A percentile compares a stretch with the other conserved stretches of the same genome.
Conservation (phyloP, 1,140 invertebrate species). For the Aculops lycopersici region DNA sequence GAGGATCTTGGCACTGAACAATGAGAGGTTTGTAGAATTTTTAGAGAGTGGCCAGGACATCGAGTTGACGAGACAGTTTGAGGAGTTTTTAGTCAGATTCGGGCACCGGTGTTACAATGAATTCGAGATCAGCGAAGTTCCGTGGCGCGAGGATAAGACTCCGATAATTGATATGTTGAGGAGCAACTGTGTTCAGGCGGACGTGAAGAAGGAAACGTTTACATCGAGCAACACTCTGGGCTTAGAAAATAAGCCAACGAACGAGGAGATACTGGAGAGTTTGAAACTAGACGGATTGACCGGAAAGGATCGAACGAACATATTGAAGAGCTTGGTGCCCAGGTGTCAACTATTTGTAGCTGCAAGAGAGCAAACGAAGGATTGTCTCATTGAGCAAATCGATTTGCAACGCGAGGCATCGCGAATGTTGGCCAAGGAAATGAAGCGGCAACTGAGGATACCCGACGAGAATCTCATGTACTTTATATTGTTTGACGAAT, state of each 20-base stretch:
- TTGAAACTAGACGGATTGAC: constrained; percentile 1
- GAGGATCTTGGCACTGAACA: not conserved
- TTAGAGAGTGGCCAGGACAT: too few species aligned
- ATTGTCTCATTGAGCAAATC: constrained; percentile 14
- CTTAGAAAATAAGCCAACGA: too few species aligned
- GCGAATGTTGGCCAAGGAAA: constrained; percentile 21
- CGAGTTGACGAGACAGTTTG: constrained; percentile 19
- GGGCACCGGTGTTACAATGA: constrained; percentile 38
- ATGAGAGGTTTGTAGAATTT: too few species aligned
- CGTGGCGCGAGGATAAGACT: constrained; percentile 29
- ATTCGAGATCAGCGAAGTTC: constrained; percentile 29
- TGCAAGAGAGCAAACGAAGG: constrained; percentile 10
- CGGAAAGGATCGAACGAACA: constrained; percentile 9
- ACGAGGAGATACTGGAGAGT: constrained; percentile 4
- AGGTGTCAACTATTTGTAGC: constrained; percentile 24
- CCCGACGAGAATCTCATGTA: constrained; percentile 30
- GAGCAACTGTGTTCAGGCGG: constrained; percentile 14
- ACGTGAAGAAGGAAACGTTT: constrained; percentile 1
- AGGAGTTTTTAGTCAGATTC: constrained; percentile 29
- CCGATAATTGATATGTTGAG: constrained; percentile 27
- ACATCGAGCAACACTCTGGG: constrained; percentile 1
- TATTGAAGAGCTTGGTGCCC: constrained; percentile 21
- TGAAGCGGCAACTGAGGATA: constrained; percentile 26
- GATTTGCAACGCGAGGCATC: constrained; percentile 28
- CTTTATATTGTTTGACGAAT: constrained; percentile 30